Evolutionary conservation across 1,140 invertebrate species (phyloP).

Genomic region (Holotrichia oblita): DNA sequence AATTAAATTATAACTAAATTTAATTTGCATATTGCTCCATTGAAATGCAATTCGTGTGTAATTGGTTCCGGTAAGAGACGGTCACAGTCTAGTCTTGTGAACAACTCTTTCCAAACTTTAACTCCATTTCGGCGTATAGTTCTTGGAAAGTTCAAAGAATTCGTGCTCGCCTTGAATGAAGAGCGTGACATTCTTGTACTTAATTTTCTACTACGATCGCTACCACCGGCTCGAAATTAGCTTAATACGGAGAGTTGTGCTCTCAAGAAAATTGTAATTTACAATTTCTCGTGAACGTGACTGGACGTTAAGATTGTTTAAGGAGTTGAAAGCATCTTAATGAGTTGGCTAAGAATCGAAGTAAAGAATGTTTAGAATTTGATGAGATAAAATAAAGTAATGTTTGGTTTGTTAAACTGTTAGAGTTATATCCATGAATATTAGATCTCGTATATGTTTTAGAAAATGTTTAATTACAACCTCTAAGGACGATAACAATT

Average conservation of each 20-base stretch:
- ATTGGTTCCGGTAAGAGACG: neutral
- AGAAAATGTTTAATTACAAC: too few species aligned
- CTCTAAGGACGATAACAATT: too few species aligned
- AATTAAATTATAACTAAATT: neutral
- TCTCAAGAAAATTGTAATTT: neutral
- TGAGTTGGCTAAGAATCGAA: too few species aligned
- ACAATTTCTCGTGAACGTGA: neutral
- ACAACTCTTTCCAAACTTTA: neutral
- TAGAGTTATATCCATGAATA: too few species aligned
- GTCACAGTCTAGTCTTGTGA: neutral
- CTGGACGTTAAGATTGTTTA: too few species aligned
- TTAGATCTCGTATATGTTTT: too few species aligned
- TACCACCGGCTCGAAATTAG: neutral
- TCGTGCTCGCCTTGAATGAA: neutral
- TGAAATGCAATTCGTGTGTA: neutral
- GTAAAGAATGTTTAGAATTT: too few species aligned
- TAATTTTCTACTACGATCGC: too few species aligned
- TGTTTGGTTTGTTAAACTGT: too few species aligned
- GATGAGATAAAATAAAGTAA: too few species aligned
- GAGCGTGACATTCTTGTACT: neutral
- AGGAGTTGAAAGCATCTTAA: too few species aligned
- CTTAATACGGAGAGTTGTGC: neutral
- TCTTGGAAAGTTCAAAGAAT: neutral
- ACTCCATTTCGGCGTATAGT: neutral
- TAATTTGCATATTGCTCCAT: neutral